A percentile compares a stretch with the other conserved stretches of the same genome.
Evolutionary conservation across 2,113 vertebrate species (phyloP).

Genomic region (Crotophaga sulcirostris): DNA sequence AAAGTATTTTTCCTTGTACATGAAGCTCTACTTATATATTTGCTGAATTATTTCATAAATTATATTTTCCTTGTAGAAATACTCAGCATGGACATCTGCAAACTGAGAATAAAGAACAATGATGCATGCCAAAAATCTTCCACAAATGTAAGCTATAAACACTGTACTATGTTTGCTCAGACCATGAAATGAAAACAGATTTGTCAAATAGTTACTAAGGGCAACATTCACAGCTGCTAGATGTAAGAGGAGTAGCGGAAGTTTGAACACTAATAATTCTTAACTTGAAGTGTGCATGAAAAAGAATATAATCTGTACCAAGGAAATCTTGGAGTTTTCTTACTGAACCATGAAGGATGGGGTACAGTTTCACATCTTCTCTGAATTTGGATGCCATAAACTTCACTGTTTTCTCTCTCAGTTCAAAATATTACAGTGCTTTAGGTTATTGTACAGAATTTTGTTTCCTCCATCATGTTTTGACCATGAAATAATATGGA

Average conservation of each 20-base stretch:
- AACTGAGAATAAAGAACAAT: neutral
- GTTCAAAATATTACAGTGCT: neutral
- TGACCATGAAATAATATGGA: neutral
- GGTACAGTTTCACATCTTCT: neutral
- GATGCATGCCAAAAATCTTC: neutral
- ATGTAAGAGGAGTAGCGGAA: neutral
- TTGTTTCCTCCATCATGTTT: neutral
- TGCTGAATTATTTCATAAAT: conserved; percentile 2
- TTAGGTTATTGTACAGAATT: neutral
- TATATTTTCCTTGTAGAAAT: neutral
- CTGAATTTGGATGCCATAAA: neutral
- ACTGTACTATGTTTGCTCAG: neutral
- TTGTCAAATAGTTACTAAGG: neutral
- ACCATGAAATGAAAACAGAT: neutral
- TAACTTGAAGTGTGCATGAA: neutral
- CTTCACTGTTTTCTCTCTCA: neutral
- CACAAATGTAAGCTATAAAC: neutral
- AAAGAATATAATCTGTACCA: neutral
- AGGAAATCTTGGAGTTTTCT: neutral
- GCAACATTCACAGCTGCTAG: neutral
- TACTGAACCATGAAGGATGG: neutral
- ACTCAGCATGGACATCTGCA: neutral
- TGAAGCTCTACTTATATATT: neutral
- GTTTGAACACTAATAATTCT: neutral
- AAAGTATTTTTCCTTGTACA: neutral